A percentile compares a stretch with the other conserved stretches of the same genome.
phyloP scores from a whole-genome alignment of 2,888 invertebrate species.

The Trachelus troglodyta region DNA sequence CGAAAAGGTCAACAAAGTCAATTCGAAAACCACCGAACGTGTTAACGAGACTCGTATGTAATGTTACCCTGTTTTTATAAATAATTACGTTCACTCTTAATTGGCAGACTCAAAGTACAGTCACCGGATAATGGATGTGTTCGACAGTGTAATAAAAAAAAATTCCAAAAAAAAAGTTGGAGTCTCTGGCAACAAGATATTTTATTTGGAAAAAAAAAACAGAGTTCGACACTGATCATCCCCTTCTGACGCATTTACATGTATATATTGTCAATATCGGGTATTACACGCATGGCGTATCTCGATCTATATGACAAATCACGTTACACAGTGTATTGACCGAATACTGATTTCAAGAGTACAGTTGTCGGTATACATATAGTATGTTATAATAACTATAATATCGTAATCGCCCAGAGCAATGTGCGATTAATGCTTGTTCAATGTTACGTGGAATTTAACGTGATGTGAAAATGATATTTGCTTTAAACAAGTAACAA shows the following conservation, averaged over 20 bases:
- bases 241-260: neutral
- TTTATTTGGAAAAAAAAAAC: neutral
- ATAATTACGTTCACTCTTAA: neutral
- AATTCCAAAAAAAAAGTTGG: neutral
- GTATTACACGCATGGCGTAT: neutral
- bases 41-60: neutral
- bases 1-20: too few species aligned
- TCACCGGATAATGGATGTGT: neutral
- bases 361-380: neutral
- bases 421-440: constrained; percentile 16
- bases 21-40: too few species aligned
- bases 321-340: neutral
- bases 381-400: constrained; percentile 1
- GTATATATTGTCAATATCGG: neutral
- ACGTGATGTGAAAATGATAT: neutral
- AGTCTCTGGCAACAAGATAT: neutral
- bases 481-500: neutral
- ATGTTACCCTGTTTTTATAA: neutral
- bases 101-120: neutral
- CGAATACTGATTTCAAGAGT: neutral
- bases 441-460: neutral
- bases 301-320: neutral
- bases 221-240: neutral
- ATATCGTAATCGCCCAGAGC: constrained; percentile 23
- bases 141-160: neutral